Evolutionary conservation across 1,140 invertebrate genomes (phyloP), one percentile per base, ranked within the genome.

Genomic region (Reticulitermes speratus): DNA sequence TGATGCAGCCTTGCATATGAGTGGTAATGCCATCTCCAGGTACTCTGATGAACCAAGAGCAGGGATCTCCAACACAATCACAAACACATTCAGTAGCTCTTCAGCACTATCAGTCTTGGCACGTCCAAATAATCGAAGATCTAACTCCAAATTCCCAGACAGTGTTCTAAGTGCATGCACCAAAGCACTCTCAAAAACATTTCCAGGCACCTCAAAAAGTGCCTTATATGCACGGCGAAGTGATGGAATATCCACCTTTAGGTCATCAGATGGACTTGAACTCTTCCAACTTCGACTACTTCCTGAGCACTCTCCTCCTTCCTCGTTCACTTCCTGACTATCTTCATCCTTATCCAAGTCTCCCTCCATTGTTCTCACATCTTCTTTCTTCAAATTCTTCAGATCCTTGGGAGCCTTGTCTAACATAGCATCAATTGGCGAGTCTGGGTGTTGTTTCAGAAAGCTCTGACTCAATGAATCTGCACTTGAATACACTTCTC

Each of bases 11-110:
- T 96, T 94, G 88, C 97, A 98, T 65, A 98, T 91, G 88, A 95
- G 94, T 19, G 97, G 96, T 82, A 97, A 91, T 0, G 96, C 96
- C 55, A 94, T 93, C 90, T 98, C 97, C 88, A 97, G 90, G 90
- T 96, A 97, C 90, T 97, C 97, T 48, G 93, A 94, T 86, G 93
- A 94, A 88, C 96, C 95, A 45, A 98, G 92, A 86, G 95, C 94
- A 14, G 97, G 97, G 87, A 98, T 95, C 91, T 98, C 97, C 89
- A 97, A 96, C 30, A 97, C 95, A 87, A 98, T 97, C 44, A 98
- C 92, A 88, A 98, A 95, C 75, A 96, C 95, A 89, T 97, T 97
- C 44, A 95, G 90, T 44, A 94, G 21, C 90, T 89, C 59, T 19
- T 69, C 75, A 48, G 85, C 19, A 65, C 44, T 44, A 45, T 86